Conservation (phyloP, 2,888 invertebrate genomes). For the Drosophila formosana region DNA sequence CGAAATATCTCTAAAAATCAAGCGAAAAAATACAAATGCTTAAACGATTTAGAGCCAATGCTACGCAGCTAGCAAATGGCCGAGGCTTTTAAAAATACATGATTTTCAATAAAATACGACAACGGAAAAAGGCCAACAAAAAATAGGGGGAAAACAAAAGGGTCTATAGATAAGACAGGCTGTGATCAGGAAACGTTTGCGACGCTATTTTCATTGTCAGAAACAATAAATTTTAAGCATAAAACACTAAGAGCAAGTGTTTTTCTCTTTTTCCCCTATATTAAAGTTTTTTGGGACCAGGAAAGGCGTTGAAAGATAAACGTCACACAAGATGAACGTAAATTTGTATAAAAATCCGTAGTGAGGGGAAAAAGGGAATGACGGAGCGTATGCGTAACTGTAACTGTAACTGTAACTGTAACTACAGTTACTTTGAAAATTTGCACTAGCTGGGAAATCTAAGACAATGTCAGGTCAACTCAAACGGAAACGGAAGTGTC, state of each 20-base stretch:
- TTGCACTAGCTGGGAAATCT: conserved; percentile 58
- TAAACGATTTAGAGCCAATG: conserved; percentile 76
- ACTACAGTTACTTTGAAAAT: conserved; percentile 52
- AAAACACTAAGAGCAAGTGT: conserved; percentile 68
- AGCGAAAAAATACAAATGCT: conserved; percentile 69
- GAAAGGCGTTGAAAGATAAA: conserved; percentile 73
- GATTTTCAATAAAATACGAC: conserved; percentile 80
- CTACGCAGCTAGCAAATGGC: conserved; percentile 56
- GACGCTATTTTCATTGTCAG: conserved; percentile 76
- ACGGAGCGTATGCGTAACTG: conserved; percentile 41
- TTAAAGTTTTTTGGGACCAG: conserved; percentile 56
- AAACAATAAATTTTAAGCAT: conserved; percentile 77
- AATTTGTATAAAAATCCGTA: conserved; percentile 28
- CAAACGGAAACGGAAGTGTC: conserved; percentile 76
- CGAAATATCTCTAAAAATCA: conserved; percentile 63
- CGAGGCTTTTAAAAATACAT: conserved; percentile 78
- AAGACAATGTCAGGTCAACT: conserved; percentile 62
- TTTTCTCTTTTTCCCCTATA: conserved; percentile 31
- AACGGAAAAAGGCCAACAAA: conserved; percentile 30
- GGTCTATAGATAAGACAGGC: conserved; percentile 69
- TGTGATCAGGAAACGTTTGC: conserved; percentile 77
- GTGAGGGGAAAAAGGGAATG: not conserved
- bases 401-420: conserved; percentile 61
- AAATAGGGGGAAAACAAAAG: conserved; percentile 38
- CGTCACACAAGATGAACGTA: conserved; percentile 71